Conservation (phyloP, 2,797 vertebrate species). For the Cyprinodon diabolis region DNA sequence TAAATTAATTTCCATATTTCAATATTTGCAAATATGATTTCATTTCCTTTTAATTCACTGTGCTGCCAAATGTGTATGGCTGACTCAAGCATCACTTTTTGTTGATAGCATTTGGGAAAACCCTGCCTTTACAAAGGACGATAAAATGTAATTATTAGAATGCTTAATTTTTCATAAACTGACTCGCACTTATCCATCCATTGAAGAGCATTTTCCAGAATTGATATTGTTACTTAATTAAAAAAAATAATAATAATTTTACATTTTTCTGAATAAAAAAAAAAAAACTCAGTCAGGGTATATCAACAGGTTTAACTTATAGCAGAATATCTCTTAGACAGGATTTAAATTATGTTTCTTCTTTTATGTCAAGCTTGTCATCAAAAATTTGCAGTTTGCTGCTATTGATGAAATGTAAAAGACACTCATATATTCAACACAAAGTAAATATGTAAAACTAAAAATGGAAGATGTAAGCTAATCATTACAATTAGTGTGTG, state of each 20-base stretch:
- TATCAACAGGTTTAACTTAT: background rate
- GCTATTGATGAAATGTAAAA: background rate
- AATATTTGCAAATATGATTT: no score
- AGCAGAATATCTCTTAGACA: background rate
- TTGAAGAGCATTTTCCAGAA: background rate
- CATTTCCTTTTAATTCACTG: no score
- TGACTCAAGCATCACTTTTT: no score
- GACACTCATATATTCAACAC: slow-evolving; percentile 1
- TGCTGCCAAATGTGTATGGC: no score
- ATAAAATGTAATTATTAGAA: no score
- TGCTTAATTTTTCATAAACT: background rate
- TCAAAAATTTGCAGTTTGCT: background rate
- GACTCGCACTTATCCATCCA: no score
- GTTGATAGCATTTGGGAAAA: no score
- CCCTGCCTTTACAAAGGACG: no score
- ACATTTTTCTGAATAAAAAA: background rate
- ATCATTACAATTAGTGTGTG: slow-evolving; percentile 9
- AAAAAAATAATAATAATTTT: background rate
- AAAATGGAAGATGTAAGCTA: slow-evolving; percentile 3
- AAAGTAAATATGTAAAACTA: background rate
- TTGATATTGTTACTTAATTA: background rate
- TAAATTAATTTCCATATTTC: no score
- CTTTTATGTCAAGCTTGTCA: background rate
- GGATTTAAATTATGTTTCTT: background rate
- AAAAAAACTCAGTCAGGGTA: background rate